Evolutionary conservation across 2,113 vertebrate species (phyloP).

Genomic region (Gulo gulo): DNA sequence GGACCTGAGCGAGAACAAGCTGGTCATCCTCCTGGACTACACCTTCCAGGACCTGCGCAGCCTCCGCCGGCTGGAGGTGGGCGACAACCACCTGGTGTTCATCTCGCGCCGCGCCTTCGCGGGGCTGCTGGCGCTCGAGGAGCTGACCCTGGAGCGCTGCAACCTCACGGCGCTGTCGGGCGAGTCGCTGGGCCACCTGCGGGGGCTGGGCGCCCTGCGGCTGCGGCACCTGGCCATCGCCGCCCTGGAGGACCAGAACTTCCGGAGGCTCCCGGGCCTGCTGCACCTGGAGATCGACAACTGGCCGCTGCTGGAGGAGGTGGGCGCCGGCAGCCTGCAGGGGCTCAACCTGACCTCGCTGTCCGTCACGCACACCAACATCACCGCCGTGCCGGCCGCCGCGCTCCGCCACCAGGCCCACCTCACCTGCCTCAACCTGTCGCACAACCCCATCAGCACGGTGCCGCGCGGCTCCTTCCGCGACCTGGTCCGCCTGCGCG

Average conservation of each 20-base stretch:
- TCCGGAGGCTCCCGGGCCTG: conserved; percentile 89
- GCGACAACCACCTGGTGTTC: conserved; percentile 97
- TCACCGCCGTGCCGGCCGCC: conserved; percentile 92
- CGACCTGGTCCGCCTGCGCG: conserved; percentile 93
- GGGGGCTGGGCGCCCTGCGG: conserved; percentile 89
- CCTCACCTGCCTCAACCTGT: conserved; percentile 94
- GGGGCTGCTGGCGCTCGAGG: conserved; percentile 90
- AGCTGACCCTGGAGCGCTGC: conserved; percentile 95
- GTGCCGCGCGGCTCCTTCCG: conserved; percentile 93
- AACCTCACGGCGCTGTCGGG: conserved; percentile 95
- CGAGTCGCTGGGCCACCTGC: conserved; percentile 94
- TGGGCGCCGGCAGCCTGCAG: conserved; percentile 91
- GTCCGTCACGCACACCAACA: conserved; percentile 96
- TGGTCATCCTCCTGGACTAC: conserved; percentile 96
- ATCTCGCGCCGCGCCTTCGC: conserved; percentile 96
- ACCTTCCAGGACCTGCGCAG: conserved; percentile 93
- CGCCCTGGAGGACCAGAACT: conserved; percentile 93
- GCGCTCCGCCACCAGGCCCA: conserved; percentile 93
- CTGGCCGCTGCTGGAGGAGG: conserved; percentile 94
- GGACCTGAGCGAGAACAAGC: conserved; percentile 96
- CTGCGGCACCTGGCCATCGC: conserved; percentile 94
- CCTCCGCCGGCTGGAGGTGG: conserved; percentile 92
- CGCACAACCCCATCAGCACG: conserved; percentile 94
- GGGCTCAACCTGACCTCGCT: conserved; percentile 96
- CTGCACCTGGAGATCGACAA: conserved; percentile 93